Conservation (phyloP, 2,888 invertebrate genomes). For the Liodrosophila aerea region DNA sequence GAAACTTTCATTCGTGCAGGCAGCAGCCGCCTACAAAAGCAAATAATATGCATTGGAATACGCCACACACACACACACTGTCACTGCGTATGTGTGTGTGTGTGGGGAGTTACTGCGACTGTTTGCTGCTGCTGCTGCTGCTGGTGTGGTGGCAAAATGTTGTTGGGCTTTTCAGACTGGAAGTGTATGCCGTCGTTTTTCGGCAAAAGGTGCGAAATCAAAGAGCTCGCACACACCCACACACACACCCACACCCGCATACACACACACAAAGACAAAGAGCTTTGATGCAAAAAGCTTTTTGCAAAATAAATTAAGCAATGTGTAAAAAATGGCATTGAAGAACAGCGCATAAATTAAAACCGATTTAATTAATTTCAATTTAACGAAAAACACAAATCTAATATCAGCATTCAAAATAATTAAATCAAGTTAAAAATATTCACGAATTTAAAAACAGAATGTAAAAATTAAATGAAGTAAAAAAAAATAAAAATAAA, state of each 20-base stretch:
- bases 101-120: background rate
- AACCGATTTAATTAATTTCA: no score
- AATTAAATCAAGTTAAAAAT: no score
- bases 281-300: no score
- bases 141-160: background rate
- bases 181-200: constrained; percentile 19
- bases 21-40: constrained; percentile 18
- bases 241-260: constrained; percentile 4
- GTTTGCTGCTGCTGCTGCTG: background rate
- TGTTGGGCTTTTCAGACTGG: constrained; percentile 20
- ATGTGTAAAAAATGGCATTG: no score
- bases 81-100: background rate
- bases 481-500: no score
- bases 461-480: no score
- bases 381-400: no score
- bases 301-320: background rate
- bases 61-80: no score
- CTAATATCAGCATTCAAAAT: no score
- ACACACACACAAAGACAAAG: constrained; percentile 5
- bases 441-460: no score
- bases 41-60: constrained; percentile 52
- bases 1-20: constrained; percentile 3
- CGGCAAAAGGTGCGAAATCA: constrained; percentile 27
- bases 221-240: constrained; percentile 20
- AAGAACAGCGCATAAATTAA: no score